phyloP scores from a whole-genome alignment of 2,113 vertebrate species.

The Ranitomeya variabilis region DNA sequence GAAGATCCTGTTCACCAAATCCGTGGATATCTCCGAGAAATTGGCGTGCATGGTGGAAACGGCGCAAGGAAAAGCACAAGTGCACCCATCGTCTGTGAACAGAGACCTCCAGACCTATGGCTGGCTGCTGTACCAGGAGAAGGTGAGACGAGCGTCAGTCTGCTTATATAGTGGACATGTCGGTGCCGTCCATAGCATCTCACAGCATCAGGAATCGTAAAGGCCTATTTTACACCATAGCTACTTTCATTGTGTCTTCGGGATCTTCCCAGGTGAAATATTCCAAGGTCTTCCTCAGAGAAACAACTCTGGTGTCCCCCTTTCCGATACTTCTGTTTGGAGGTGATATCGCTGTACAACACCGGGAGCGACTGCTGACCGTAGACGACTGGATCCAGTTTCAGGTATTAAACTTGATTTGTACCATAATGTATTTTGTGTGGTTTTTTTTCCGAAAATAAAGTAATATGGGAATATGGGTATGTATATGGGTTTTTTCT shows the following conservation, averaged over 20 bases:
- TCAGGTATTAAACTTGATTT: constrained; percentile 74
- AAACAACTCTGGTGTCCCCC: constrained; percentile 88
- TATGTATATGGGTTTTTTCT: too few relatives aligned
- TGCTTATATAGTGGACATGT: background rate
- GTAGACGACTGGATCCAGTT: constrained; percentile 96
- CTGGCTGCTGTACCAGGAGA: constrained; percentile 97
- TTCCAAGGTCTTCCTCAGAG: constrained; percentile 86
- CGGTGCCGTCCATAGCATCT: background rate
- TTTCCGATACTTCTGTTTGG: constrained; percentile 95
- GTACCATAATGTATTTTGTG: background rate
- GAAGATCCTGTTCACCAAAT: constrained; percentile 80
- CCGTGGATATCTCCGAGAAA: constrained; percentile 87
- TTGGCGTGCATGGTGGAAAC: constrained; percentile 87
- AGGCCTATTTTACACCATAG: background rate
- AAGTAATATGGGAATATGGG: too few relatives aligned
- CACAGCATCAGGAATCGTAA: background rate
- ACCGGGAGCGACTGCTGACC: constrained; percentile 88
- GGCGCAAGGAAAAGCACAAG: constrained; percentile 90
- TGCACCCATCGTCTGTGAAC: constrained; percentile 94
- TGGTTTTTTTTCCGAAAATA: too few relatives aligned
- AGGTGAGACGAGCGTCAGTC: constrained; percentile 71
- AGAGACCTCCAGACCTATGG: constrained; percentile 87
- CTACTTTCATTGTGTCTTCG: background rate
- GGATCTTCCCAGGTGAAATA: constrained; percentile 84
- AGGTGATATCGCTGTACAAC: constrained; percentile 94